Evolutionary conservation across 2,888 invertebrate genomes (phyloP).

Genomic region (Galerucella calmariensis): DNA sequence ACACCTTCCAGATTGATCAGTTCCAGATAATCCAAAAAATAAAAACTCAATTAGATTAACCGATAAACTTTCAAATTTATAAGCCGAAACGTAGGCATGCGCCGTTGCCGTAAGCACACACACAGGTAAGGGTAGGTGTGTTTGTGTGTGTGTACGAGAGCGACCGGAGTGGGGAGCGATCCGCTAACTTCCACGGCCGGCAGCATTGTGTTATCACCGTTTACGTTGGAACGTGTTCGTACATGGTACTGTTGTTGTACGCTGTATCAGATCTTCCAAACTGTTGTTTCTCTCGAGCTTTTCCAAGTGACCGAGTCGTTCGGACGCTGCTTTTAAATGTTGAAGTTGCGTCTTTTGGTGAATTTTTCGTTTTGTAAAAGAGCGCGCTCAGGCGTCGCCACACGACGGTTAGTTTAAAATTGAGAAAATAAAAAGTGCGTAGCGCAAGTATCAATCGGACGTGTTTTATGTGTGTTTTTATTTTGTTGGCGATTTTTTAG

Average conservation of each 20-base stretch:
- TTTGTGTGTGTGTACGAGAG: conserved; percentile 18
- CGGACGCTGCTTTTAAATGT: conserved; percentile 31
- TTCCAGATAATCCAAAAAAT: conserved; percentile 31
- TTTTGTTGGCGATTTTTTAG: conserved; percentile 52
- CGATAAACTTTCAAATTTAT: conserved; percentile 43
- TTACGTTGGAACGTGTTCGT: conserved; percentile 32
- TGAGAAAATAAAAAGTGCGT: conserved; percentile 12
- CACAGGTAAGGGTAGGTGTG: conserved; percentile 42
- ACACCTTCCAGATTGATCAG: conserved; percentile 27
- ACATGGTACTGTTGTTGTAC: conserved; percentile 25
- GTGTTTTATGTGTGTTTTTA: conserved; percentile 37
- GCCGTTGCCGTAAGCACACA: conserved; percentile 23
- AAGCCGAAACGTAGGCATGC: conserved; percentile 25
- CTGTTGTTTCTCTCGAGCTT: conserved; percentile 23
- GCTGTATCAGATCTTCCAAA: conserved; percentile 25
- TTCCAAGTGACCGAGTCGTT: conserved; percentile 28
- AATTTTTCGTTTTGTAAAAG: conserved; percentile 28
- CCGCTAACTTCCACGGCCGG: conserved; percentile 37
- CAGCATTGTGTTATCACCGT: conserved; percentile 46
- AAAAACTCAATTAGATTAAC: conserved; percentile 38
- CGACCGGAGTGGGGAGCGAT: conserved; percentile 40
- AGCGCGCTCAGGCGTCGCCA: conserved; percentile 24
- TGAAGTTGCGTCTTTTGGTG: conserved; percentile 28
- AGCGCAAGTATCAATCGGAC: conserved; percentile 28
- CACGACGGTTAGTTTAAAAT: conserved; percentile 12